Conservation (phyloP, 2,113 vertebrate species). For the Scortum barcoo region DNA sequence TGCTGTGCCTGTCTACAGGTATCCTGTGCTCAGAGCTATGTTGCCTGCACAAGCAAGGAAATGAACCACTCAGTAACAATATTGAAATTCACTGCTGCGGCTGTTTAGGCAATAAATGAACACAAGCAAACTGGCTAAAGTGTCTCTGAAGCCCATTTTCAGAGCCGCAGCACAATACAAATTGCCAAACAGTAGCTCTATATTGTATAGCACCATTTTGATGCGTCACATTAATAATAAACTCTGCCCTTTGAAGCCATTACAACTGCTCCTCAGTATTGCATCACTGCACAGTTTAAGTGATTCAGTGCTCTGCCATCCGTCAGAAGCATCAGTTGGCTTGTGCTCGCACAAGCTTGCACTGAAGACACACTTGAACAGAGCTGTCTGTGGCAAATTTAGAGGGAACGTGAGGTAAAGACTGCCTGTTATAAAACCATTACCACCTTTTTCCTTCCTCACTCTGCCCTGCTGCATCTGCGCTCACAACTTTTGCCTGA, state of each 20-base stretch:
- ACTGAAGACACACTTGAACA: constrained; percentile 6
- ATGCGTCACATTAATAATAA: constrained; percentile 13
- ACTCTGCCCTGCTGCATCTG: not conserved
- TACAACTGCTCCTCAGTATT: constrained; percentile 1
- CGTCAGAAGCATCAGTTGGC: constrained; percentile 15
- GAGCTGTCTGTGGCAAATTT: constrained; percentile 7
- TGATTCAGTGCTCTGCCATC: constrained; percentile 13
- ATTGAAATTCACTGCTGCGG: constrained; percentile 29
- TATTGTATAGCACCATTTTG: constrained; percentile 5
- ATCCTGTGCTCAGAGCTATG: constrained; percentile 6
- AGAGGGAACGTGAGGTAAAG: not conserved
- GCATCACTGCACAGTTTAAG: not conserved
- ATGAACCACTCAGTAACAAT: constrained; percentile 38
- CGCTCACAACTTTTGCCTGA: not conserved
- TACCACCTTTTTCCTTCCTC: not conserved
- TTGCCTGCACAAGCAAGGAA: constrained; percentile 11
- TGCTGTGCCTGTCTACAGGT: constrained; percentile 42
- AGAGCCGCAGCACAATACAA: not conserved
- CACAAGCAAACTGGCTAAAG: constrained; percentile 33
- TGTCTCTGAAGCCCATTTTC: constrained; percentile 24
- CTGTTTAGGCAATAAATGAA: constrained; percentile 52
- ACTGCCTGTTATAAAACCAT: constrained; percentile 1
- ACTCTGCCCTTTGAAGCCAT: not conserved
- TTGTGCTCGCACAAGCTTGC: not conserved
- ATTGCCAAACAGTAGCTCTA: constrained; percentile 2